Percentiles rank a stretch among this genome's conserved stretches.
Conservation (phyloP, 1,140 invertebrate genomes). For the Physella acuta region DNA sequence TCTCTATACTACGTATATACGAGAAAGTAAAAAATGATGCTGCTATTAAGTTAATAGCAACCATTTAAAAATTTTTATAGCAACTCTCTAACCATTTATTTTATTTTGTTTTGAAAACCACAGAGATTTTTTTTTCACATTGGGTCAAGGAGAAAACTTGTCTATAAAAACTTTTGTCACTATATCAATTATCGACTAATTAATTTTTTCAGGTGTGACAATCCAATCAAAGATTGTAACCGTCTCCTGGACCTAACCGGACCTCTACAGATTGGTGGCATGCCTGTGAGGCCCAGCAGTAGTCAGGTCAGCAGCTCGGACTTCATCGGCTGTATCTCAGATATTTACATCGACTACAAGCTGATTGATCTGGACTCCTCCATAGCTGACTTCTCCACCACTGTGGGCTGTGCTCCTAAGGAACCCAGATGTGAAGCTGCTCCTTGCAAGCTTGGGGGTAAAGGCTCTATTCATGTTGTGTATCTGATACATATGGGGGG, state of each 20-base stretch:
- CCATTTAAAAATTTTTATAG: no score
- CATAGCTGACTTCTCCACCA: constrained; percentile 86
- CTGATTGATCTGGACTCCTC: constrained; percentile 87
- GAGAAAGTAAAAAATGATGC: no score
- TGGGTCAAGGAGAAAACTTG: no score
- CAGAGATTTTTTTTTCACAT: no score
- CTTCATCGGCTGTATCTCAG: constrained; percentile 88
- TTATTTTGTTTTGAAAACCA: no score
- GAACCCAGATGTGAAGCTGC: constrained; percentile 75
- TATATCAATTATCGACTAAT: no score
- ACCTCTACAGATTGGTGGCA: constrained; percentile 89
- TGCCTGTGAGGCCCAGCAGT: constrained; percentile 74
- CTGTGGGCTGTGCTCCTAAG: constrained; percentile 83
- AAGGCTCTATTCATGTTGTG: no score
- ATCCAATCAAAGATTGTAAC: constrained; percentile 89
- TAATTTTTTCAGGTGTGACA: constrained; percentile 55
- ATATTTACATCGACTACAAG: constrained; percentile 84
- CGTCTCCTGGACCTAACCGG: constrained; percentile 93
- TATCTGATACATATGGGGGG: no score
- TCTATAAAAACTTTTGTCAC: no score
- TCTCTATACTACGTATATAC: no score
- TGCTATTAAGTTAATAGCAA: no score
- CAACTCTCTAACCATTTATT: no score
- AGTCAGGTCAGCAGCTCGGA: constrained; percentile 82
- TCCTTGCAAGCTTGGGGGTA: constrained; percentile 82